Evolutionary conservation across 2,797 vertebrate genomes (phyloP), one percentile per base, ranked within the genome.

Genomic region (Sebastes glaucus): DNA sequence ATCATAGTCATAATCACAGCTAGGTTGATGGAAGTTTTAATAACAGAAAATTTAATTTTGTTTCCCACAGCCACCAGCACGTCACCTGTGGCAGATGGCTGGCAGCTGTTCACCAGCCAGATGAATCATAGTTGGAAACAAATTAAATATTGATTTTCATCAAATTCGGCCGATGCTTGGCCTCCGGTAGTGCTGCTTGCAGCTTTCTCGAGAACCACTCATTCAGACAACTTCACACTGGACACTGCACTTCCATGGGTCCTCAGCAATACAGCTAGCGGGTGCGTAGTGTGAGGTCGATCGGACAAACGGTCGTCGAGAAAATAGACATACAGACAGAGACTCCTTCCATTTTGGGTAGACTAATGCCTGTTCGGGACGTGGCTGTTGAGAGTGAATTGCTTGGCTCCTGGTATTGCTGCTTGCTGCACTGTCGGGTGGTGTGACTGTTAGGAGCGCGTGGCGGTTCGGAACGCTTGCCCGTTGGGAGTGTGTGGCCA

Each of bases 81-180:
- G 16, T 71, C 75, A 79, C 64, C 78, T 78, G 74, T 9, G 38
- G 30, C 30, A 22, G 67, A 63, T 13, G 10, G 28, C 53, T 42
- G 61, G 35, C 35, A 75, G 75, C 71, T 71, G 78, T 56, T 28
- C 55, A 6, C 6, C 4, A 38, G 10, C 16, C 11, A 71, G 32
- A 13, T 22, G 2, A 10, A 35, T 28, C 25, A 18, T 14, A 27
- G 23, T 7, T 27, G 56, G 56, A 25, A 59, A 27, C 0, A 28
- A 27, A 18, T 23, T 2, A 57, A 27, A 57, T 55, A 55, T 55
- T 7, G 10, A 11, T 56, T 52, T 23, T 55, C 22, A 23, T 23
- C 10, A 56, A 56, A 25, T 25, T 22, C 1, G 9, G n/a, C n/a
- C 20, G 3, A 25, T 56, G 56, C 14, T 27, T 59, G 25, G 11